Base-by-base conservation (phyloP, 2,888 invertebrate species). In the Eristalis arbustorum region DNA sequence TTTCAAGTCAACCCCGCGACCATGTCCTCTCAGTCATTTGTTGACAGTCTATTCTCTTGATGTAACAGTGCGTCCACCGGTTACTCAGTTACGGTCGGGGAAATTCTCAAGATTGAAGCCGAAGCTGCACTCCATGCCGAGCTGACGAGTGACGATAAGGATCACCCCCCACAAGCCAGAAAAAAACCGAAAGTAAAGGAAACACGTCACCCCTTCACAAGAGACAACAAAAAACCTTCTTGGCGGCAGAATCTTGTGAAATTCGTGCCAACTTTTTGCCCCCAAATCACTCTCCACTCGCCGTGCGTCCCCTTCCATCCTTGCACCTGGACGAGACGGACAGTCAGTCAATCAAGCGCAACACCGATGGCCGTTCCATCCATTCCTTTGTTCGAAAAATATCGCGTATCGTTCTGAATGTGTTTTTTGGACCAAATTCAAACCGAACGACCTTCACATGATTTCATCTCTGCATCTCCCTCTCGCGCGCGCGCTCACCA, bases 361-460 rank as follows among this genome's bases (percentile, higher is more conserved):
- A 40, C 1, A n/a, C 8, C 28, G 14, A 56, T 31, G 49, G 8
- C 31, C 1, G 31, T 31, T 8, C 11, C 34, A 6, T 72, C 72
- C 49, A 49, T 62, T 61, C 49, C 40, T 68, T 56, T 67, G 23
- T 63, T 72, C 34, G n/a, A n/a, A 40, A 64, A 63, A 74, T 31
- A 62, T 74, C 40, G 64, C 25, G 59, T 40, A 13, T 63, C 42
- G 22, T 61, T 34, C 61, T 23, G 42, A 76, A 56, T 62, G 56
- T 59, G 14, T 68, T 68, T 31, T n/a, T 23, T 79, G 80, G 75
- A 79, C 61, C 74, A 64, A 78, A 56, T 49, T 71, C 84, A 78
- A 84, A 34, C 80, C 63, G n/a, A 76, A 72, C 80, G 84, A 76
- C 84, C 84, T 84, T 80, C 76, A 84, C 25, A 63, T 68, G 28